Evolutionary conservation across 53 echinoderm and acorn worm species (phyloP), one percentile per base, ranked within the genome.

Genomic region (Arbacia lixula): DNA sequence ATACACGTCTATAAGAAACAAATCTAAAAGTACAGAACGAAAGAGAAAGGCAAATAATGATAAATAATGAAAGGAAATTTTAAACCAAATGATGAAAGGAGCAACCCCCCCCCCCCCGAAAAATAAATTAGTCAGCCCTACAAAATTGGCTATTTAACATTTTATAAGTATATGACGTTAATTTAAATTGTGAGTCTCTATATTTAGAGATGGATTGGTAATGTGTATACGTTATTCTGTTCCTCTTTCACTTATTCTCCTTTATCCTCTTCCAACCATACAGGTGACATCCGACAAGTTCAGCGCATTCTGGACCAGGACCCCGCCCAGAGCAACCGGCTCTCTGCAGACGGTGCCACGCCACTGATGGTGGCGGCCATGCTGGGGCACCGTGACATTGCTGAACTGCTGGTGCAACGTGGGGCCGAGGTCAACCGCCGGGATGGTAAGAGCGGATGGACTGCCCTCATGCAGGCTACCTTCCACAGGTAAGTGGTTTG

Each of bases 331-430:
- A 90, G 92, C 82, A 94, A 97, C 83, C 79, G 66, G 31, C 73
- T 88, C 40, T 93, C 93, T 2, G 85, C 87, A 61, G 97, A 97
- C 41, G 97, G 97, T 41, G 97, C 93, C 19, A 90, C 97, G 22
- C 94, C 97, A 14, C 97, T 97, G 31, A 97, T 97, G 97, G 85
- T 97, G 39, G 94, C 97, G 4, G 92, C 97, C 32, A 88, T 97
- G 94, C 76, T 92, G 0, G 97, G 97, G 0, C 73, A 90, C 32
- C 64, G 85, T 19, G 88, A 90, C 38, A 92, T 97, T 19, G 94
- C 91, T 19, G 89, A 97, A 60, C 54, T 90, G 28, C 60, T 97
- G 60, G 86, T 97, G 5, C 88, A 92, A 52, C 57, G 85, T 36
- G 91, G 92, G 3, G 97, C 97, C 2, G 94, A 97, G 51, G 46